Evolutionary conservation across 2,888 invertebrate genomes (phyloP).

Genomic region (Callyntrura guangdongensis): DNA sequence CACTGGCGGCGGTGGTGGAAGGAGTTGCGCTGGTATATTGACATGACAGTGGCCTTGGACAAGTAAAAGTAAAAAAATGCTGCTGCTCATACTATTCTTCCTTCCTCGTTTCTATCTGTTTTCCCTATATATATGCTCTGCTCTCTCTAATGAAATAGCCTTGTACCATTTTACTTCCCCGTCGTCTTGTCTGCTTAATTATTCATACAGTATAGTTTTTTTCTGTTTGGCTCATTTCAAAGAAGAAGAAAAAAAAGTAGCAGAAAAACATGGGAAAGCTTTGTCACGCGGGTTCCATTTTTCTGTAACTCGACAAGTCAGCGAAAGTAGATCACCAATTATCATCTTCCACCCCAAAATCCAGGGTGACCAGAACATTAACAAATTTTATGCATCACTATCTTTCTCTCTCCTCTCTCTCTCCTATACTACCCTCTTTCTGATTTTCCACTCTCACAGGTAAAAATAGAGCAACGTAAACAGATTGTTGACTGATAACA

Average conservation of each 20-base stretch:
- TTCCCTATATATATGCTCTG: neutral
- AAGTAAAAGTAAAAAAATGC: constrained; percentile 1
- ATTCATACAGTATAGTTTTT: constrained; percentile 15
- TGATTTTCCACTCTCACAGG: no score
- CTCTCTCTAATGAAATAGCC: neutral
- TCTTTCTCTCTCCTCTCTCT: neutral
- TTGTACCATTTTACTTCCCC: constrained; percentile 48
- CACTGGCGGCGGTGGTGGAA: neutral
- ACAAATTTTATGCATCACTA: neutral
- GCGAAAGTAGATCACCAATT: constrained; percentile 46
- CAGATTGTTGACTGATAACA: neutral
- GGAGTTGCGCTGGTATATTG: neutral
- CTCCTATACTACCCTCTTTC: no score
- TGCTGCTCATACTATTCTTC: neutral
- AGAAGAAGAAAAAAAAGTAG: neutral
- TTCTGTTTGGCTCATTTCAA: constrained; percentile 3
- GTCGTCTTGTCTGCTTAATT: constrained; percentile 17
- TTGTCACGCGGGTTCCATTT: constrained; percentile 4
- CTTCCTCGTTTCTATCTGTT: neutral
- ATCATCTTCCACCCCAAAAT: neutral
- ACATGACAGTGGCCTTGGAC: constrained; percentile 51
- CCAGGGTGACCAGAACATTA: neutral
- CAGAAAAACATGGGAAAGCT: constrained; percentile 21
- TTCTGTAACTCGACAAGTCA: neutral
- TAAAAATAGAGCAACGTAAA: constrained; percentile 24